Conservation (phyloP, 2,888 invertebrate genomes). For the Eupeodes luniger region DNA sequence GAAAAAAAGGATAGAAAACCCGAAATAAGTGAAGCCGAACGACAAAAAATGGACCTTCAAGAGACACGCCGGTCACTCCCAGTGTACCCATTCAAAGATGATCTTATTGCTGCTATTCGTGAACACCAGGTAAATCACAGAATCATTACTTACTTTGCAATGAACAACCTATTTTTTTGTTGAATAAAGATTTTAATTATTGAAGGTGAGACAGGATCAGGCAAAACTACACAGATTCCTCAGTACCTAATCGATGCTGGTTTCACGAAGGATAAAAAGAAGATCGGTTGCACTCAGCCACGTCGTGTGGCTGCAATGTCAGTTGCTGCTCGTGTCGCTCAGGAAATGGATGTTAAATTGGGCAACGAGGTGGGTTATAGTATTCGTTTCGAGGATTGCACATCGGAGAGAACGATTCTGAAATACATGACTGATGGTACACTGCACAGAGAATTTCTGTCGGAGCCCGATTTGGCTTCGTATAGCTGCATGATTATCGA, state of each 20-base stretch:
- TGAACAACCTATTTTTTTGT: conserved; percentile 43
- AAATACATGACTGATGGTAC: conserved; percentile 99
- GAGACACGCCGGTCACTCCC: conserved; percentile 97
- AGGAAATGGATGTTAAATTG: conserved; percentile 98
- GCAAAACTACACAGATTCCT: conserved; percentile 99
- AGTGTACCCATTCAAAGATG: conserved; percentile 95
- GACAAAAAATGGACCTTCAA: conserved; percentile 91
- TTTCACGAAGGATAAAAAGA: conserved; percentile 92
- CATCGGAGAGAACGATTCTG: conserved; percentile 97
- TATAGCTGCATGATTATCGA: conserved; percentile 99
- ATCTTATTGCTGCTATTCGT: conserved; percentile 95
- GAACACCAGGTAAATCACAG: conserved; percentile 88
- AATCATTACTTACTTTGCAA: background rate
- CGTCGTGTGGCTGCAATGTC: conserved; percentile 99
- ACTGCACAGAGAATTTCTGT: conserved; percentile 97
- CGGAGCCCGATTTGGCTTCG: conserved; percentile 97
- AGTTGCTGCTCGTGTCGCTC: conserved; percentile 98
- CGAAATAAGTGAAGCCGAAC: conserved; percentile 88
- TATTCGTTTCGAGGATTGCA: conserved; percentile 99
- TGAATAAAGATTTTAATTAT: conserved; percentile 91
- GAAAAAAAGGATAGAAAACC: conserved; percentile 85
- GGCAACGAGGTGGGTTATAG: conserved; percentile 96
- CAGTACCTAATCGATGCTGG: conserved; percentile 98
- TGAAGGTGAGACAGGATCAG: conserved; percentile 99
- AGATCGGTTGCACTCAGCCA: conserved; percentile 98